Conservation (phyloP, 2,797 vertebrate species). For the Phalanger gymnotis region DNA sequence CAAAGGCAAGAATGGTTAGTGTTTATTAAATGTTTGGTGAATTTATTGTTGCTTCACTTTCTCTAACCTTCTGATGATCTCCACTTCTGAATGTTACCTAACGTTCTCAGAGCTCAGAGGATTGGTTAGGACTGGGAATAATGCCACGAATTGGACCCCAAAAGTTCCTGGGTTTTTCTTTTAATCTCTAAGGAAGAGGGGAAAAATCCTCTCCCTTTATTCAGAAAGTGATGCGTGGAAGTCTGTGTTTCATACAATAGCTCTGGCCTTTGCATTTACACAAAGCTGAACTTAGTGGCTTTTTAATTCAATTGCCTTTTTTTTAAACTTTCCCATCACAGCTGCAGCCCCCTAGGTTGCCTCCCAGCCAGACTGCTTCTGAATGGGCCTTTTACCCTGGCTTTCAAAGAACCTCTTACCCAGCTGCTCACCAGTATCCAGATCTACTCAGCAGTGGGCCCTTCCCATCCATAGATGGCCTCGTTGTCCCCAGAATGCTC, state of each 20-base stretch:
- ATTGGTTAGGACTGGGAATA: background rate
- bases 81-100: background rate
- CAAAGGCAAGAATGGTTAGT: background rate
- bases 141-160: background rate
- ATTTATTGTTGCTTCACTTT: background rate
- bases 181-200: background rate
- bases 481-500: conserved; percentile 4
- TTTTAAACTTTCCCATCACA: background rate
- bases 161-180: background rate
- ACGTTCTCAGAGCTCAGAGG: background rate
- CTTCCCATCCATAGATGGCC: background rate
- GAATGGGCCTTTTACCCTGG: background rate
- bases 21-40: background rate
- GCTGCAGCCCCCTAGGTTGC: background rate
- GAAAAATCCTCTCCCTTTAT: background rate
- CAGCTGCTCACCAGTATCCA: background rate
- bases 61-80: background rate
- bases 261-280: background rate
- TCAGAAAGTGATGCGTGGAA: background rate
- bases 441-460: background rate
- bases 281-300: background rate
- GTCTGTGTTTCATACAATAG: background rate
- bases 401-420: background rate
- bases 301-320: background rate
- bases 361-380: background rate